These are phyloP conservation scores for Lates calcarifer DNA, from an alignment of 2,113 vertebrate species.

Conservation along the genomic window DNA sequence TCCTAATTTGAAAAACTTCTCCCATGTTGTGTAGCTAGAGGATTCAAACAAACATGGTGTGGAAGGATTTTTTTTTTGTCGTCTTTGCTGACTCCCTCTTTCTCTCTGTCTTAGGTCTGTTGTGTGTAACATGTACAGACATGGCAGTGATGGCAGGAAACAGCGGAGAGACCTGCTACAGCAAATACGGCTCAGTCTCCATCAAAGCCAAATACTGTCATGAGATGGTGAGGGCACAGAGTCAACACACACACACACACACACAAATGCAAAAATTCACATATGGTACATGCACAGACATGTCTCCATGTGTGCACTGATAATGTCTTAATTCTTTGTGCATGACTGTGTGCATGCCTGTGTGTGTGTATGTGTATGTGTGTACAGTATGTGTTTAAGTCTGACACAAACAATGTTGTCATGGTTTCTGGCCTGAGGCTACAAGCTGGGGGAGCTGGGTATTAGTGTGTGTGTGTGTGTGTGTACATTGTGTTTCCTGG, in stretches of 20 bases:
- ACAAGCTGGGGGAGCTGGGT: neutral
- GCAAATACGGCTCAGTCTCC: slow-evolving; percentile 93
- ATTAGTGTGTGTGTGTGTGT: too few species aligned
- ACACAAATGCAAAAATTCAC: neutral
- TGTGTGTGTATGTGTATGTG: too few species aligned
- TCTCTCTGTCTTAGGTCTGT: slow-evolving; percentile 82
- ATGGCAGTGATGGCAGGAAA: slow-evolving; percentile 95
- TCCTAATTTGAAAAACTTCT: neutral
- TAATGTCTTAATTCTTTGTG: neutral
- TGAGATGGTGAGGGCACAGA: slow-evolving; percentile 89
- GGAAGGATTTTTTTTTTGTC: neutral
- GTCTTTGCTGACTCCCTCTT: fast-evolving
- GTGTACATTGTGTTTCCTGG: neutral
- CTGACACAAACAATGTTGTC: neutral
- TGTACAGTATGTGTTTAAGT: neutral
- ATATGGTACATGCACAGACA: slow-evolving; percentile 13
- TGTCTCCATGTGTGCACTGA: neutral
- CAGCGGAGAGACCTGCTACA: slow-evolving; percentile 92
- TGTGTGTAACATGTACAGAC: slow-evolving; percentile 95
- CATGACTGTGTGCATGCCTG: neutral
- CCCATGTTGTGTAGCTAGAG: neutral
- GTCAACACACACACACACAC: neutral
- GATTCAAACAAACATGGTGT: neutral
- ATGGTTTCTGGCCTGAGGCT: slow-evolving; percentile 8
- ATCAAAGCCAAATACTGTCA: slow-evolving; percentile 94